Conservation (phyloP, 2,113 vertebrate genomes). For the Bungarus multicinctus region DNA sequence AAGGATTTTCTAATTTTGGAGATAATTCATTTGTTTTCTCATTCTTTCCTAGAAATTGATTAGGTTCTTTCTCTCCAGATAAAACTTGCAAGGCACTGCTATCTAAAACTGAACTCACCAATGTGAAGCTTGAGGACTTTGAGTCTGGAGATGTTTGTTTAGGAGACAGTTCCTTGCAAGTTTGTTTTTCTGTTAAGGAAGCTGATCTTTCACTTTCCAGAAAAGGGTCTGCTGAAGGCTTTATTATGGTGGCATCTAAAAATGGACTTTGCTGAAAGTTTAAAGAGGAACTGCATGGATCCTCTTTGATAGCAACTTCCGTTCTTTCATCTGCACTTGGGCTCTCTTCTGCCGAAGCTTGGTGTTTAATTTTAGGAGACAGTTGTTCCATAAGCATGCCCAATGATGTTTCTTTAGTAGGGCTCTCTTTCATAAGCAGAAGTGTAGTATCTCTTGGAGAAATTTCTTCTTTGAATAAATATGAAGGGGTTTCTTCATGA, state of each 20-base stretch:
- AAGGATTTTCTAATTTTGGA: conserved; percentile 66
- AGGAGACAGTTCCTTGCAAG: conserved; percentile 28
- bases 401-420: not conserved
- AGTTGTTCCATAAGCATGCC: not conserved
- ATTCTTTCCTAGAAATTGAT: conserved; percentile 36
- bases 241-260: conserved; percentile 39
- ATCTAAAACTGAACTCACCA: conserved; percentile 28
- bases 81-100: conserved; percentile 13
- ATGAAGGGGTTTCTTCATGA: conserved; percentile 20
- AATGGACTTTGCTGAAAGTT: conserved; percentile 42
- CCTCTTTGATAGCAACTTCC: conserved; percentile 34
- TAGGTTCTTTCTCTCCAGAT: conserved; percentile 27
- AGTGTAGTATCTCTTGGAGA: not conserved
- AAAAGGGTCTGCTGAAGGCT: conserved; percentile 44
- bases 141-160: conserved; percentile 42
- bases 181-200: conserved; percentile 53
- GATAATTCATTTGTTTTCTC: conserved; percentile 29
- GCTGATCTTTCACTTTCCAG: conserved; percentile 52
- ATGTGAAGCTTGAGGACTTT: conserved; percentile 43
- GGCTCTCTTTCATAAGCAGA: conserved; percentile 24
- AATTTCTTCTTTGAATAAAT: not conserved
- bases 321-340: conserved; percentile 17
- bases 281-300: conserved; percentile 27
- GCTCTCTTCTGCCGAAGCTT: conserved; percentile 31
- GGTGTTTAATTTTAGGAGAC: conserved; percentile 38